Percentiles rank a stretch among this genome's conserved stretches.
Conservation (phyloP, 2,888 invertebrate species). For the Drosophila affinis region DNA sequence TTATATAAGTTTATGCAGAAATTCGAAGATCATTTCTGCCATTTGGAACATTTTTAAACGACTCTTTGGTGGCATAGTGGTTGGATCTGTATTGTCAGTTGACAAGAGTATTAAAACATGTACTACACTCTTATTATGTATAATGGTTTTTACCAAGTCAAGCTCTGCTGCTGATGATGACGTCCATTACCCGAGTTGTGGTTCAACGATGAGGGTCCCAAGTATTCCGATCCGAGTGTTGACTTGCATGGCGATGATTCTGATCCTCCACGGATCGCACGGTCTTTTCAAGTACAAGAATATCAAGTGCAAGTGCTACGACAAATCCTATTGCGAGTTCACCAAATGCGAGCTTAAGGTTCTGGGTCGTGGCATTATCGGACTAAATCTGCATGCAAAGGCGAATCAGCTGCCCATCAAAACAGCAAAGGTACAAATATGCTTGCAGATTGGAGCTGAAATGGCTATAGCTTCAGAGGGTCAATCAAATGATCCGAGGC, state of each 20-base stretch:
- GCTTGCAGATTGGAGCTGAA: too few relatives aligned
- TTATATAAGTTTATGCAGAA: too few relatives aligned
- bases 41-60: too few relatives aligned
- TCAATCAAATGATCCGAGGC: too few relatives aligned
- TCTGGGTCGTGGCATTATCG: constrained; percentile 13
- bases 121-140: too few relatives aligned
- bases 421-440: background rate
- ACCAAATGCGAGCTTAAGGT: constrained; percentile 19
- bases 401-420: background rate
- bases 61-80: too few relatives aligned
- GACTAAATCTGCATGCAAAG: constrained; percentile 5
- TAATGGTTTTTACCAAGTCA: too few relatives aligned
- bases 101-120: too few relatives aligned
- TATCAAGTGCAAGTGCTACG: constrained; percentile 13
- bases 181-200: background rate
- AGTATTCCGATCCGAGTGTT: background rate
- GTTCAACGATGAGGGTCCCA: background rate
- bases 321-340: constrained; percentile 3
- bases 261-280: background rate
- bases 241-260: background rate
- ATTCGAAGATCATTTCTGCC: too few relatives aligned
- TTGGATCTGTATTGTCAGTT: too few relatives aligned
- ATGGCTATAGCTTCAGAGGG: too few relatives aligned
- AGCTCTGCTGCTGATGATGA: background rate
- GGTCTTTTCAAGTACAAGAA: constrained; percentile 12